Percentiles rank a stretch among this genome's conserved stretches.
Evolutionary conservation across 2,113 vertebrate species (phyloP).

Genomic region (Castor canadensis): DNA sequence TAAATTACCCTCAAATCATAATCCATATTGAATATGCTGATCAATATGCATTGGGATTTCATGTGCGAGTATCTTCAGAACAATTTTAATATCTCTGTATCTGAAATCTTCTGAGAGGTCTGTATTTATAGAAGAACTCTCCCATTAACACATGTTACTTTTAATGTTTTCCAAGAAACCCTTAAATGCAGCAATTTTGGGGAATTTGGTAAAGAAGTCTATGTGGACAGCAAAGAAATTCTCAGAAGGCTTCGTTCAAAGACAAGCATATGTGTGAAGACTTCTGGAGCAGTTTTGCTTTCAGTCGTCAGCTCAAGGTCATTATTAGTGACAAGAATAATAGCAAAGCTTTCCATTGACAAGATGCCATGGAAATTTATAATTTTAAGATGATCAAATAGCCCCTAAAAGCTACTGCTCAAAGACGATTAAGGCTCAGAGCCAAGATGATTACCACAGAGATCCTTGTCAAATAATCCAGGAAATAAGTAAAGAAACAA

Average conservation of each 20-base stretch:
- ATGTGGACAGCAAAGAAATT: background rate
- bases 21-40: rapidly evolving
- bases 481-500: background rate
- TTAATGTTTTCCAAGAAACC: constrained; percentile 52
- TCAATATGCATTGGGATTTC: background rate
- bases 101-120: constrained; percentile 12
- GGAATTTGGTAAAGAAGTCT: constrained; percentile 28
- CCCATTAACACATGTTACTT: background rate
- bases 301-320: constrained; percentile 35
- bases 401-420: background rate
- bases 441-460: background rate
- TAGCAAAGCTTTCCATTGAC: constrained; percentile 13
- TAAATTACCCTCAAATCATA: background rate
- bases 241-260: constrained; percentile 36
- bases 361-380: background rate
- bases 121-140: background rate
- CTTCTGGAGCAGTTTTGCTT: background rate
- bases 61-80: background rate
- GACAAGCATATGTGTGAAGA: background rate
- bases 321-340: constrained; percentile 45
- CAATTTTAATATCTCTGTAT: background rate
- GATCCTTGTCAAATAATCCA: constrained; percentile 5
- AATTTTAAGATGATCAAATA: constrained; percentile 6
- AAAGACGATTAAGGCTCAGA: background rate
- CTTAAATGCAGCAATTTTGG: constrained; percentile 1